Evolutionary conservation across 2,888 invertebrate species (phyloP).

Genomic region (Tachina grossa): DNA sequence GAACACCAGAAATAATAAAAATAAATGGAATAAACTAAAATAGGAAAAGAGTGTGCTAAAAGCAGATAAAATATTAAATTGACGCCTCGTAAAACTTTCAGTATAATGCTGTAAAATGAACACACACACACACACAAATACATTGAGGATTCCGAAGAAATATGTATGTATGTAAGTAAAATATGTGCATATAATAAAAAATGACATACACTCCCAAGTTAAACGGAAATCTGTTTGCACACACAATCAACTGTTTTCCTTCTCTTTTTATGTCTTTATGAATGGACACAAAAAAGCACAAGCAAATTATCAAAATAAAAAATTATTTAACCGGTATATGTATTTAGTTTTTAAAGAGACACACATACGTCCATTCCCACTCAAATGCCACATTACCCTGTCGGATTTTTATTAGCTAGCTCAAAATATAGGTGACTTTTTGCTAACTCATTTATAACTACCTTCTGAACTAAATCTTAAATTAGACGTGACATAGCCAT

Average conservation of each 20-base stretch:
- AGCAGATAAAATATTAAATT: constrained; percentile 71
- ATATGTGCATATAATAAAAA: constrained; percentile 39
- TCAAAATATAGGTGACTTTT: too few species aligned
- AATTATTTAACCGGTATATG: constrained; percentile 23
- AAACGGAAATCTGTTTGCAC: constrained; percentile 41
- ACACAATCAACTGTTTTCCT: constrained; percentile 1
- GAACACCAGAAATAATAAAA: constrained; percentile 48
- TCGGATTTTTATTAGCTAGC: too few species aligned
- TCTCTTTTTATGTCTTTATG: constrained; percentile 27
- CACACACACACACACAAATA: neutral
- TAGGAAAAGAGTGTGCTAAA: constrained; percentile 59
- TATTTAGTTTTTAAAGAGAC: too few species aligned
- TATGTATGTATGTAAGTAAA: constrained; percentile 19
- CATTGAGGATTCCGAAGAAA: neutral
- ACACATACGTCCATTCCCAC: too few species aligned
- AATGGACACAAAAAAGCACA: constrained; percentile 45
- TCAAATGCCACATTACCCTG: too few species aligned
- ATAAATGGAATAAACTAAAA: constrained; percentile 49
- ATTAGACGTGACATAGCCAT: too few species aligned
- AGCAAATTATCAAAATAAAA: constrained; percentile 10
- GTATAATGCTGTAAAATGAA: constrained; percentile 46
- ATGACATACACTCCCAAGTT: constrained; percentile 50
- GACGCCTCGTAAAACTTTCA: constrained; percentile 72
- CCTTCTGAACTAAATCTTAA: too few species aligned
- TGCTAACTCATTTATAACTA: too few species aligned